Base-by-base conservation (phyloP, 2,113 vertebrate genomes). In the Thamnophis sirtalis region DNA sequence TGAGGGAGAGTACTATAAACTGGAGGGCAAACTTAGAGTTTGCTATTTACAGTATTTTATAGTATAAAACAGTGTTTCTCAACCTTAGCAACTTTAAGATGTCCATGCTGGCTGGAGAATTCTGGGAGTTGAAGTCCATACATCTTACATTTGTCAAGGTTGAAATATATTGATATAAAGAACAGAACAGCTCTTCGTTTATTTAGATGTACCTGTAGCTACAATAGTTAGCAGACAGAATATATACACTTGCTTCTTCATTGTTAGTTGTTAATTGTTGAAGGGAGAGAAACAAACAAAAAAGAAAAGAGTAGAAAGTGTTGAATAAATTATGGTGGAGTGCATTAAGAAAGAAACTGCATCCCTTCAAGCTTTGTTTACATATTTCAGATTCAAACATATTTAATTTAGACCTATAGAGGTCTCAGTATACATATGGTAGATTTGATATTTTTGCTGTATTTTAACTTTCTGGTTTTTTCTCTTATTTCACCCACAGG, bases 401-500 rank as follows among this genome's bases (percentile, higher is more conserved):
- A 80, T 80, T 80, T 33, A 86, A 86, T 21, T 17, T 92, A 48
- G 84, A 26, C 1, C 3, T 7, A 0, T 48, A 17, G 86, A 73
- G 84, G 53, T 15, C 85, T 60, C 24, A 55, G 2, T 63, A 89
- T 91, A 87, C 87, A 54, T 84, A 17, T 54, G 53, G 15, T 54
- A 93, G 63, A 1, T 43, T 24, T 26, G 4, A 58, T 26, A 43
- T 43, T n/a, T 91, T 88, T 63, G 54, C 89, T 13, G 43, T 87
- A 58, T 92, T 17, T 95, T 17, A 91, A 3, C 58, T 1, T 89
- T 9, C 68, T 19, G 22, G 49, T 93, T 10, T 73, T 84, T 33
- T 60, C 58, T 92, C 26, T 85, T 33, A 3, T 43, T 96, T 95
- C 97, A 97, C 84, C 95, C 49, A 55, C 92, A 7, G 88, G 87